Evolutionary conservation across 2,888 invertebrate genomes (phyloP).

Genomic region (Rhagonycha lutea): DNA sequence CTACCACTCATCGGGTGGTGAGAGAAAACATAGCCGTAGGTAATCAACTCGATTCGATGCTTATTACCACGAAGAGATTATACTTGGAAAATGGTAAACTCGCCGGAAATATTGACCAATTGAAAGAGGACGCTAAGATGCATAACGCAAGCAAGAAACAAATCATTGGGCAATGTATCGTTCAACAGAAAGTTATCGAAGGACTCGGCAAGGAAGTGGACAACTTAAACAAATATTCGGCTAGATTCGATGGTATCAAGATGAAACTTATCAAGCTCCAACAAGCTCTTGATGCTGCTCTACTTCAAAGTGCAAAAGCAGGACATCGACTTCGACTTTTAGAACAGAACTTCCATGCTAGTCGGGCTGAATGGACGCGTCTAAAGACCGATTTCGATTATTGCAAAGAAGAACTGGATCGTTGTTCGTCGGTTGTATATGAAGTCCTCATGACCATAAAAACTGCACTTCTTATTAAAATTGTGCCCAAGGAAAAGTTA

Average conservation of each 20-base stretch:
- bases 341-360: slow-evolving; percentile 63
- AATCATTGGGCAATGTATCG: slow-evolving; percentile 63
- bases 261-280: neutral
- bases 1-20: slow-evolving; percentile 84
- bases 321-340: slow-evolving; percentile 44
- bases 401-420: slow-evolving; percentile 58
- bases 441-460: slow-evolving; percentile 65
- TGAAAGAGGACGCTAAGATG: slow-evolving; percentile 61
- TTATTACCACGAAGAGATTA: slow-evolving; percentile 60
- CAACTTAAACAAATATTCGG: neutral
- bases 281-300: neutral
- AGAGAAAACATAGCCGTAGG: slow-evolving; percentile 82
- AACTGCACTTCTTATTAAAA: slow-evolving; percentile 59
- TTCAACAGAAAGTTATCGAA: slow-evolving; percentile 69
- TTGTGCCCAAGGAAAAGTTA: slow-evolving; percentile 54
- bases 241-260: neutral
- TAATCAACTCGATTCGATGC: slow-evolving; percentile 72
- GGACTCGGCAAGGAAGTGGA: slow-evolving; percentile 59
- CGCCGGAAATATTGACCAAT: slow-evolving; percentile 61
- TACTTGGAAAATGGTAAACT: slow-evolving; percentile 64
- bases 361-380: slow-evolving; percentile 56
- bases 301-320: slow-evolving; percentile 32
- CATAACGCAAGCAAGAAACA: slow-evolving; percentile 67
- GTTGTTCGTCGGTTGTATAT: slow-evolving; percentile 62
- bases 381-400: slow-evolving; percentile 55